Percentiles rank a stretch among this genome's conserved stretches.
phyloP scores from a whole-genome alignment of 2,113 vertebrate species.

The Calidris pugnax region DNA sequence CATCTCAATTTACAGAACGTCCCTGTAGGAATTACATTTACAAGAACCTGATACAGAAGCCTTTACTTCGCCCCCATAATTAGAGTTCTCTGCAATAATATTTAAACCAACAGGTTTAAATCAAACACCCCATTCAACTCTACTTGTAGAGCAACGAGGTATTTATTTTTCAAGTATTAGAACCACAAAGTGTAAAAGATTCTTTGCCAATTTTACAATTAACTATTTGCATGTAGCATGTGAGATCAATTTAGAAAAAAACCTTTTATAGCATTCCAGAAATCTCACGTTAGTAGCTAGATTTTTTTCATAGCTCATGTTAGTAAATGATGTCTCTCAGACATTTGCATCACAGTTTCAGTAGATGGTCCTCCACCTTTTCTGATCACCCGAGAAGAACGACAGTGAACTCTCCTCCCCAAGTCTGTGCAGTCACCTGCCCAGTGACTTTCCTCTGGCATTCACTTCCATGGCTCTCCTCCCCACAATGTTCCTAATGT shows the following conservation, averaged over 20 bases:
- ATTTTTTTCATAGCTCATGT: background rate
- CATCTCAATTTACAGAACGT: constrained; percentile 67
- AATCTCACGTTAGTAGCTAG: background rate
- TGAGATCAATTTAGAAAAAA: background rate
- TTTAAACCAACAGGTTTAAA: constrained; percentile 81
- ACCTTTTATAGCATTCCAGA: background rate
- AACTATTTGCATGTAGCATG: background rate
- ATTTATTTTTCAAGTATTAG: constrained; percentile 88
- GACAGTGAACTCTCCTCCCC: fast-evolving
- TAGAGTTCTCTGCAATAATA: constrained; percentile 75
- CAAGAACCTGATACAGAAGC: constrained; percentile 79
- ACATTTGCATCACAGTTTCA: background rate
- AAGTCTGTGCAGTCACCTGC: background rate
- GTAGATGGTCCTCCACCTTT: background rate
- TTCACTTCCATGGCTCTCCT: background rate
- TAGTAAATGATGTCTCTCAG: background rate
- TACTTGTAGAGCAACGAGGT: constrained; percentile 77
- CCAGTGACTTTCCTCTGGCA: background rate
- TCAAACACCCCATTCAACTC: constrained; percentile 70
- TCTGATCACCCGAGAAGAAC: background rate
- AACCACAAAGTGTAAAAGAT: constrained; percentile 78
- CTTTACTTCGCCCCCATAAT: constrained; percentile 75
- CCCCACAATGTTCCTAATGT: background rate
- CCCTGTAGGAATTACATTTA: constrained; percentile 73
- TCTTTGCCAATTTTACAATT: constrained; percentile 78